These are phyloP conservation scores for Rhabdornis inornatus DNA, from an alignment of 2,113 vertebrate genomes.

Conservation along the genomic window DNA sequence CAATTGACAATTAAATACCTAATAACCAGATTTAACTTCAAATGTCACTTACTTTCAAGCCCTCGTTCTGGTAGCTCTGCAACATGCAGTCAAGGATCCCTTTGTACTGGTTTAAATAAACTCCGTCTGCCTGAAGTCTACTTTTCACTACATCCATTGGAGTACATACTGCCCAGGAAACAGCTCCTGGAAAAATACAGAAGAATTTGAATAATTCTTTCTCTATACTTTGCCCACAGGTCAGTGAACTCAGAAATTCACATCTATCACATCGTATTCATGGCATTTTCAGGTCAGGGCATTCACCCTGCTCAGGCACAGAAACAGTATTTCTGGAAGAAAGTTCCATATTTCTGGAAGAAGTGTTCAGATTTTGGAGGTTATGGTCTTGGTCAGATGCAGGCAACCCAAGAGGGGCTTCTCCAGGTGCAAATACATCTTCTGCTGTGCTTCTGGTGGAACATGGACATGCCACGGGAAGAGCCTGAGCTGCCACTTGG, in stretches of 20 bases:
- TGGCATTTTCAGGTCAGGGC: neutral
- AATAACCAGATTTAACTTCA: neutral
- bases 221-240: rapidly evolving
- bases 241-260: neutral
- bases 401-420: neutral
- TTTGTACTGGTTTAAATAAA: constrained; percentile 85
- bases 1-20: neutral
- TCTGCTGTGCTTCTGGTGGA: neutral
- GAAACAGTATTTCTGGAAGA: neutral
- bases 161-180: constrained; percentile 93
- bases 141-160: constrained; percentile 96
- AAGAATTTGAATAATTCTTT: neutral
- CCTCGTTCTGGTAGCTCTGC: constrained; percentile 89
- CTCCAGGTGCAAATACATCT: neutral
- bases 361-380: neutral
- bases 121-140: constrained; percentile 91
- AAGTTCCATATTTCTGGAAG: neutral
- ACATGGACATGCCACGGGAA: neutral
- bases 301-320: neutral
- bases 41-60: constrained; percentile 82
- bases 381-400: neutral
- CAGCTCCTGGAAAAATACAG: constrained; percentile 79
- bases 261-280: neutral
- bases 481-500: neutral
- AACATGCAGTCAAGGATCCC: constrained; percentile 88